A percentile compares a stretch with the other conserved stretches of the same genome.
phyloP scores from a whole-genome alignment of 2,797 vertebrate genomes.

The Oreortyx pictus region DNA sequence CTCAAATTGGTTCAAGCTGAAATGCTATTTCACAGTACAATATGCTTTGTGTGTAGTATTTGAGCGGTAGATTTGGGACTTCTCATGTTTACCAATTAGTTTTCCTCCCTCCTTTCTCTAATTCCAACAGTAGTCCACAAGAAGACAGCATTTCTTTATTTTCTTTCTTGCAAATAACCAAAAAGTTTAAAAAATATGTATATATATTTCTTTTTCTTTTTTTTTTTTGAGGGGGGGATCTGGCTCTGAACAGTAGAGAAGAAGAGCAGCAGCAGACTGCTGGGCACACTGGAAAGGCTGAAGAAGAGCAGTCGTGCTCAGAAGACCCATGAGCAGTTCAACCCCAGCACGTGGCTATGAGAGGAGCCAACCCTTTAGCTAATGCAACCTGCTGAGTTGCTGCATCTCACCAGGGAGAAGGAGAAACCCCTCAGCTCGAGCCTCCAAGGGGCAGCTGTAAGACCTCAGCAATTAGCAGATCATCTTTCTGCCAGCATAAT shows the following conservation, averaged over 20 bases:
- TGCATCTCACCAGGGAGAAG: background rate
- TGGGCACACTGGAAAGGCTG: accelerated
- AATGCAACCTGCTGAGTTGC: background rate
- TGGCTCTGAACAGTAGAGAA: background rate
- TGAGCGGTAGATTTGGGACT: background rate
- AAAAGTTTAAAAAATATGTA: background rate
- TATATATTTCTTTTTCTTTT: background rate
- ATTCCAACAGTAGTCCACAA: background rate
- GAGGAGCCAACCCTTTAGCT: background rate
- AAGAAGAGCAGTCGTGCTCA: background rate
- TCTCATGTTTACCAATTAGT: background rate
- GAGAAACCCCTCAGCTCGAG: background rate
- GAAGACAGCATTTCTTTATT: background rate
- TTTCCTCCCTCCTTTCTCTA: background rate
- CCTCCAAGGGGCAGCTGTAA: background rate
- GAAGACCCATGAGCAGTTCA: background rate
- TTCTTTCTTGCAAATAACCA: background rate
- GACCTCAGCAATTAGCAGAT: background rate
- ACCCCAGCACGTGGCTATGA: background rate
- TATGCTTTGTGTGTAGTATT: background rate
- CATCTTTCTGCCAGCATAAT: background rate
- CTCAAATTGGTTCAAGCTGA: constrained; percentile 46
- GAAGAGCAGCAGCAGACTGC: background rate
- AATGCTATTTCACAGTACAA: background rate
- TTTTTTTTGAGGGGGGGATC: background rate